Evolutionary conservation across 2,113 vertebrate species (phyloP), one percentile per base, ranked within the genome.

Genomic region (Ploceus nigricollis): DNA sequence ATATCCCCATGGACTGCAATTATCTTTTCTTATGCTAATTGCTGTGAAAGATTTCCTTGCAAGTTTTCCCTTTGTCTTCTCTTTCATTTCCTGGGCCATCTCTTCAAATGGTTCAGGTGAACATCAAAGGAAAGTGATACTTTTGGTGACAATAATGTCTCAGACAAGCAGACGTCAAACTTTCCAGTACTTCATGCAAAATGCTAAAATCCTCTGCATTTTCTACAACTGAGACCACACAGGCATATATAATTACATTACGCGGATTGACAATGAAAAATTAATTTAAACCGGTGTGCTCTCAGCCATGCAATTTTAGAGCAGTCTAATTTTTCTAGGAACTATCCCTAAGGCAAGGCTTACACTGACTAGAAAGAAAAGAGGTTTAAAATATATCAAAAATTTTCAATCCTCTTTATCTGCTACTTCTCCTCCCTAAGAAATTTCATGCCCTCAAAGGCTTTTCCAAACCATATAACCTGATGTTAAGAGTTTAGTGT

Each of bases 291-390:
- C 23, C 1, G 1, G 35, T 83, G 47, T 90, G 40, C 45, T 94
- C 22, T 96, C 80, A 91, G 35, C 42, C 44, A 77, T 11, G 7
- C 10, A 42, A 77, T 87, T 93, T 94, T 84, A 39, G 39, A 89
- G 27, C 30, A 75, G 33, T 73, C 22, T 93, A 66, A 63, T 93
- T 92, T 92, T 92, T 87, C 93, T 84, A 94, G 51, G 40, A 89
- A 87, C 56, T 71, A 78, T 87, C 60, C 91, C 80, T 81, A 81
- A 89, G 56, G 93, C 65, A 94, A 87, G 22, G 48, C 8, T 92
- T 94, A 82, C 6, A 1, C 28, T 81, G 39, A 53, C 21, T 90
- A 56, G 81, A 92, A 92, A 91, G 78, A 83, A 91, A 23, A 89
- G 42, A 81, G 27, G 15, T 73, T 77, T 86, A 63, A 96, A 95